Evolutionary conservation across 1,140 invertebrate genomes (phyloP).

Genomic region (Papilio dardanus): DNA sequence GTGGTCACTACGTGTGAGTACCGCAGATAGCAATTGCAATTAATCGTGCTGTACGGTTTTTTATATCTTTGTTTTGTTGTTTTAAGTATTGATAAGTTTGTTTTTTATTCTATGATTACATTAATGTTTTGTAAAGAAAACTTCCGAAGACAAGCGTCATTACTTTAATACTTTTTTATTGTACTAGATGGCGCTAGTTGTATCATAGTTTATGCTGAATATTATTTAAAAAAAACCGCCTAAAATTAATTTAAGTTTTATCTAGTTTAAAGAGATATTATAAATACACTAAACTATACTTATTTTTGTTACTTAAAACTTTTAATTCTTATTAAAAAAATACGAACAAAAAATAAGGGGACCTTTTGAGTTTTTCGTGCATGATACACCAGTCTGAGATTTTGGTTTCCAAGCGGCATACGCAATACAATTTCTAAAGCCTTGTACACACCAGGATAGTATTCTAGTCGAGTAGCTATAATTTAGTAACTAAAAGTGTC

Average conservation of each 20-base stretch:
- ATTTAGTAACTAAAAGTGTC: no score
- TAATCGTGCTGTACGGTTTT: not conserved
- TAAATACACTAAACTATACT: not conserved
- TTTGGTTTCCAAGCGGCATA: no score
- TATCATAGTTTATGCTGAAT: not conserved
- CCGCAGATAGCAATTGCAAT: conserved; percentile 4
- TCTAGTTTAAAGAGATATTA: not conserved
- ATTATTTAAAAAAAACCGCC: not conserved
- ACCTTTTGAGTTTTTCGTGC: no score
- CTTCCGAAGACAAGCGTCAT: not conserved
- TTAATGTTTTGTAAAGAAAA: not conserved
- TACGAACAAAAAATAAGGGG: no score
- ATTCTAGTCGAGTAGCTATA: no score
- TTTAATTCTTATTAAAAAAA: not conserved
- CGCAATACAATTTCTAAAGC: no score
- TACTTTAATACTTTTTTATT: not conserved
- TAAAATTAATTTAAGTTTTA: not conserved
- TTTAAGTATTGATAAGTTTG: not conserved
- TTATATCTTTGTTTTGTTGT: conserved; percentile 3
- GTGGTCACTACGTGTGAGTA: conserved; percentile 23
- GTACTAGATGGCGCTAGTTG: not conserved
- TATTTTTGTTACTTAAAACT: not conserved
- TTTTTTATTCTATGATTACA: not conserved
- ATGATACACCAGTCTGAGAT: no score
- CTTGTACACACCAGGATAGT: no score